phyloP scores from a whole-genome alignment of 2,113 vertebrate genomes.

The Ammodramus savannarum region DNA sequence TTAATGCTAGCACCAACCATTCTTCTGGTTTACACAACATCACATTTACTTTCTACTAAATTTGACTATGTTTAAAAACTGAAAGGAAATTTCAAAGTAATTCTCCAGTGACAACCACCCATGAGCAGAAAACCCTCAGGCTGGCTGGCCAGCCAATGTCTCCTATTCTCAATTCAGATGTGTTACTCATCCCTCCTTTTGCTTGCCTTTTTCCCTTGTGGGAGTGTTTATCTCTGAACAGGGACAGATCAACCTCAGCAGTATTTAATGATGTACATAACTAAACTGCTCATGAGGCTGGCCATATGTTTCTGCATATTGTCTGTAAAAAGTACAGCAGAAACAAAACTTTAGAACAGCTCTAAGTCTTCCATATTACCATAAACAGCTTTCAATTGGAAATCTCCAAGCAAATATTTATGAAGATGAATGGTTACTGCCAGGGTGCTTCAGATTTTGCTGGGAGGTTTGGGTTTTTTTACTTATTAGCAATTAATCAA shows the following conservation, averaged over 20 bases:
- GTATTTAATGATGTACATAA: not conserved
- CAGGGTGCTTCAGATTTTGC: not conserved
- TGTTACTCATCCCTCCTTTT: not conserved
- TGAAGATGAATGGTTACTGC: not conserved
- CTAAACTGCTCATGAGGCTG: not conserved
- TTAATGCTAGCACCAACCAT: not conserved
- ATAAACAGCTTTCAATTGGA: not conserved
- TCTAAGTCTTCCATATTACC: not conserved
- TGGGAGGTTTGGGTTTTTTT: fast-evolving
- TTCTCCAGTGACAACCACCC: not conserved
- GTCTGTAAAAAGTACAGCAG: not conserved
- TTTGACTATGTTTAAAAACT: not conserved
- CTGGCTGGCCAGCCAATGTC: not conserved
- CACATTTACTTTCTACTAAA: not conserved
- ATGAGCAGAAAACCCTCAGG: not conserved
- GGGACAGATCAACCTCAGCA: not conserved
- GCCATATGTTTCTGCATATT: not conserved
- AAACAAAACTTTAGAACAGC: not conserved
- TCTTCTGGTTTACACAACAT: not conserved
- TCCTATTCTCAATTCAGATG: not conserved
- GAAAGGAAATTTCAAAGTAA: not conserved
- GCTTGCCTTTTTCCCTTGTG: not conserved
- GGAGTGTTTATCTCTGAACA: not conserved
- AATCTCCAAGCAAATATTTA: not conserved
- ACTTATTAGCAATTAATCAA: not conserved